Conservation (phyloP, 2,113 vertebrate genomes). For the Sterna hirundo region DNA sequence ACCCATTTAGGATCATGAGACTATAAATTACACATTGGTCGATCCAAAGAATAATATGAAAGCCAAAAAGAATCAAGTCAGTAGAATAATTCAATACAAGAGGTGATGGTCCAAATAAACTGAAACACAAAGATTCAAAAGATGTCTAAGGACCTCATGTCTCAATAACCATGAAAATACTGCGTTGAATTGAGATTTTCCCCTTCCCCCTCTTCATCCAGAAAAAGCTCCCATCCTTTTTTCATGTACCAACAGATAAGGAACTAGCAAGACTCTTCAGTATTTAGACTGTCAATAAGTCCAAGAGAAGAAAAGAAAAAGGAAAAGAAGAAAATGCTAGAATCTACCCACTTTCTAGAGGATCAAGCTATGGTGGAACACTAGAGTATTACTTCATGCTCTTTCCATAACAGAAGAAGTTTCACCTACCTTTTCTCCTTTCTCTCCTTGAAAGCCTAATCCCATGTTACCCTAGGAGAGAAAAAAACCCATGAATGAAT, state of each 20-base stretch:
- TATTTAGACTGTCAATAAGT: not conserved
- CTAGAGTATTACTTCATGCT: not conserved
- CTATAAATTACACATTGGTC: not conserved
- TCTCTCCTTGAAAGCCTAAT: slow-evolving; percentile 86
- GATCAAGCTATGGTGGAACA: not conserved
- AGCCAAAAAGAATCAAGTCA: not conserved
- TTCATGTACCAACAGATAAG: not conserved
- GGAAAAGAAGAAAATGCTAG: not conserved
- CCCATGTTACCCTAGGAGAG: slow-evolving; percentile 82
- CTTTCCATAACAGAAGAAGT: not conserved
- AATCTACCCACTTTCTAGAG: not conserved
- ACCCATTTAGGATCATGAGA: not conserved
- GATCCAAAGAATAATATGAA: not conserved
- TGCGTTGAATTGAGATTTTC: not conserved
- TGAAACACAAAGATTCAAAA: not conserved
- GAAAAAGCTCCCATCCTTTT: not conserved
- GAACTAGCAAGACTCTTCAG: not conserved
- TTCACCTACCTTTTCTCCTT: slow-evolving; percentile 87
- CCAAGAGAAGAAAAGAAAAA: not conserved
- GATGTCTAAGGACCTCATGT: not conserved
- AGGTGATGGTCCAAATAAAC: not conserved
- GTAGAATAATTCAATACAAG: not conserved
- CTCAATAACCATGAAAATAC: not conserved
- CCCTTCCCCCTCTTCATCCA: not conserved
- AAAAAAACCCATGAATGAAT: not conserved